Evolutionary conservation across 2,113 vertebrate species (phyloP).

Genomic region (Callithrix jacchus): DNA sequence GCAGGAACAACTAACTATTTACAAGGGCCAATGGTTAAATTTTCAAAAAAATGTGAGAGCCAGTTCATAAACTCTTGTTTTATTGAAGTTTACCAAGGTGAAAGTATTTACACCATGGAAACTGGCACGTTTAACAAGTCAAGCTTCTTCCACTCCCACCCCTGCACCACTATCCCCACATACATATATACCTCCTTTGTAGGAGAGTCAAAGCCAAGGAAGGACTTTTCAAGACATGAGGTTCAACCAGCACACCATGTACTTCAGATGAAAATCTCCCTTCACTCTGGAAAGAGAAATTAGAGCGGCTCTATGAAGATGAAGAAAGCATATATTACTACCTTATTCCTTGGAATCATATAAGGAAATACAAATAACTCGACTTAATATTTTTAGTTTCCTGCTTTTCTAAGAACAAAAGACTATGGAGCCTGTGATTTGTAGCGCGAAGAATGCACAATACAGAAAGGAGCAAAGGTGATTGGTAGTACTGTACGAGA

Average conservation of each 20-base stretch:
- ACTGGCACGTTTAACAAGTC: neutral
- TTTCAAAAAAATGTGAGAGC: neutral
- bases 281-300: neutral
- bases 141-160: neutral
- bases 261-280: neutral
- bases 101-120: neutral
- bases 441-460: neutral
- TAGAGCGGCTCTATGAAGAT: neutral
- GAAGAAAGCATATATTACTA: neutral
- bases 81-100: neutral
- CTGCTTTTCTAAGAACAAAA: neutral
- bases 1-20: neutral
- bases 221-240: neutral
- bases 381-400: neutral
- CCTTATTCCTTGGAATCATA: neutral
- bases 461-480: neutral
- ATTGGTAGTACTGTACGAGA: no score
- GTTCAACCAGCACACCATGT: neutral
- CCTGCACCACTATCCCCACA: fast-evolving
- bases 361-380: neutral
- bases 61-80: neutral
- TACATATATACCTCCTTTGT: neutral
- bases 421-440: neutral
- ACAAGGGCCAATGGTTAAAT: neutral
- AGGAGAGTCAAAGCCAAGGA: neutral